Percentiles rank a stretch among this genome's conserved stretches.
These are phyloP conservation scores for Drosophila seclusa DNA, from an alignment of 2,888 invertebrate species.

Conservation along the genomic window DNA sequence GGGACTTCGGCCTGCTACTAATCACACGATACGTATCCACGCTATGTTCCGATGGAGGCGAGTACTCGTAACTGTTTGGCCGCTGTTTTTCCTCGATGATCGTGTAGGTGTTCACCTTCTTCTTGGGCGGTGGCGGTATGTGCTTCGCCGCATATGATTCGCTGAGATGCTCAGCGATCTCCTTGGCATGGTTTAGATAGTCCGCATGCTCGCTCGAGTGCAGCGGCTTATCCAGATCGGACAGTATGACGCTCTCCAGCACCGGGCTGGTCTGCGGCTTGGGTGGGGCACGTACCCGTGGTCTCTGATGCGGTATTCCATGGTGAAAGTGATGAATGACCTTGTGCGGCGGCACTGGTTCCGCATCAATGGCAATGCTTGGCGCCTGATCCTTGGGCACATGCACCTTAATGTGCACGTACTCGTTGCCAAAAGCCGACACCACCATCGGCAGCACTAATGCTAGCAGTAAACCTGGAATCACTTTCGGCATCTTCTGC, in stretches of 20 bases:
- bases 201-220: slow-evolving; percentile 62
- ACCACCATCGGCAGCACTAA: slow-evolving; percentile 27
- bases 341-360: slow-evolving; percentile 52
- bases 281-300: slow-evolving; percentile 26
- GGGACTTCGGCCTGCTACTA: slow-evolving; percentile 45
- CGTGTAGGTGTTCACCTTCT: slow-evolving; percentile 71
- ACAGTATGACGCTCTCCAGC: slow-evolving; percentile 70
- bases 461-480: slow-evolving; percentile 6
- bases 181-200: slow-evolving; percentile 65
- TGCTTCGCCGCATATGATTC: slow-evolving; percentile 59
- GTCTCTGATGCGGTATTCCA: slow-evolving; percentile 49
- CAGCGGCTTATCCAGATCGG: slow-evolving; percentile 69
- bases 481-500: neutral
- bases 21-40: slow-evolving; percentile 63
- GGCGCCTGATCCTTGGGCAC: slow-evolving; percentile 68
- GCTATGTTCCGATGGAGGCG: slow-evolving; percentile 38
- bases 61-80: slow-evolving; percentile 42
- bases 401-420: slow-evolving; percentile 79
- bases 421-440: slow-evolving; percentile 71
- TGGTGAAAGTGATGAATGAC: slow-evolving; percentile 75
- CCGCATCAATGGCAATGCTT: slow-evolving; percentile 33
- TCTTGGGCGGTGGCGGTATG: slow-evolving; percentile 48
- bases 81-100: slow-evolving; percentile 69
- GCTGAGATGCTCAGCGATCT: slow-evolving; percentile 61
- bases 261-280: slow-evolving; percentile 54